Evolutionary conservation across 2,113 vertebrate genomes (phyloP).

Genomic region (Ageneiosus marmoratus): DNA sequence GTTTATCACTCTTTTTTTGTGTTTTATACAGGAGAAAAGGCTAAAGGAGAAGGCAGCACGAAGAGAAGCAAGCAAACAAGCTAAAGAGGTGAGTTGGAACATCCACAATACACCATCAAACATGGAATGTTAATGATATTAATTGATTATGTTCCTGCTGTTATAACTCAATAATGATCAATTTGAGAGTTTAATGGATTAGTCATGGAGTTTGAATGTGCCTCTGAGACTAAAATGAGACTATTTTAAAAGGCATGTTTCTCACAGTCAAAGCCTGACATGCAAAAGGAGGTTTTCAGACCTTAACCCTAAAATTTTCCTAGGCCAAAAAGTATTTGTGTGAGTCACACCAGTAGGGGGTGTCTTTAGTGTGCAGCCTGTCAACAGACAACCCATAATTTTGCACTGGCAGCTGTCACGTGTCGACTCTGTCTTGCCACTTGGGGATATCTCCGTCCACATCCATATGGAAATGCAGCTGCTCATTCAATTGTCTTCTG

Average conservation of each 20-base stretch:
- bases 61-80: slow-evolving; percentile 74
- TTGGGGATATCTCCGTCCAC: slow-evolving; percentile 38
- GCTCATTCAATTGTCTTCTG: slow-evolving; percentile 47
- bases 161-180: background rate
- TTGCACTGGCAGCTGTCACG: slow-evolving; percentile 49
- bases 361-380: slow-evolving; percentile 25
- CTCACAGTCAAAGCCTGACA: background rate
- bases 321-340: too few species aligned
- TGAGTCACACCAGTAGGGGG: background rate
- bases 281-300: background rate
- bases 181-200: background rate
- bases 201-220: background rate
- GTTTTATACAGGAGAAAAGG: slow-evolving; percentile 76
- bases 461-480: slow-evolving; percentile 55
- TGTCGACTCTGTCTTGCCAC: slow-evolving; percentile 35
- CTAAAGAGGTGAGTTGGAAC: slow-evolving; percentile 69
- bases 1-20: slow-evolving; percentile 47
- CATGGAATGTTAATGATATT: background rate
- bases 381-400: slow-evolving; percentile 20
- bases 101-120: background rate
- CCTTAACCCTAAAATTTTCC: background rate
- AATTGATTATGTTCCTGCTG: background rate
- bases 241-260: background rate
- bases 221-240: background rate
- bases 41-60: slow-evolving; percentile 81